phyloP scores from a whole-genome alignment of 2,888 invertebrate species.

The Lottia scabra region DNA sequence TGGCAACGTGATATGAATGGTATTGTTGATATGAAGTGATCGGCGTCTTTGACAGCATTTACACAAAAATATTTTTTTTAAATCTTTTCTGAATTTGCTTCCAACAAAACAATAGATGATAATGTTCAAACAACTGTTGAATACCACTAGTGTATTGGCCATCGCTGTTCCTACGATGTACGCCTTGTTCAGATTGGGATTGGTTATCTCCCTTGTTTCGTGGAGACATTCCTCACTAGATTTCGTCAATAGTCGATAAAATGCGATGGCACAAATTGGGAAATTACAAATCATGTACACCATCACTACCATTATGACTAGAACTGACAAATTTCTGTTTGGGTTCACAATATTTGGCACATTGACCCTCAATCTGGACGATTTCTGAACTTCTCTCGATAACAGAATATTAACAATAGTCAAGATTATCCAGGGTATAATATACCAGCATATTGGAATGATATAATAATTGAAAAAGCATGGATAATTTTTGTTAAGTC shows the following conservation, averaged over 20 bases:
- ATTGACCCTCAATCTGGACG: conserved; percentile 39
- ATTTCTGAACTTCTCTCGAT: conserved; percentile 33
- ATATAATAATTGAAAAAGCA: conserved; percentile 40
- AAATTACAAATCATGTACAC: conserved; percentile 44
- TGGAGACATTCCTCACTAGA: conserved; percentile 32
- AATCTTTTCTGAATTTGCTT: conserved; percentile 38
- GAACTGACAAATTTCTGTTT: conserved; percentile 39
- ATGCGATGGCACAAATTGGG: conserved; percentile 39
- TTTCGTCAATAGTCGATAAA: conserved; percentile 38
- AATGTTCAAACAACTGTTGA: conserved; percentile 46
- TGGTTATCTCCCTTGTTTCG: conserved; percentile 27
- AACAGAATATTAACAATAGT: conserved; percentile 37
- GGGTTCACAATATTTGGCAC: conserved; percentile 31
- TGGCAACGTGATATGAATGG: conserved; percentile 10
- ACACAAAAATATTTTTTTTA: conserved; percentile 32
- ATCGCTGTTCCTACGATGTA: conserved; percentile 31
- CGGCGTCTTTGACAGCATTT: conserved; percentile 16
- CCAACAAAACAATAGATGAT: conserved; percentile 46
- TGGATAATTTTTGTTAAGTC: conserved; percentile 32
- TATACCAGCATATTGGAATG: conserved; percentile 45
- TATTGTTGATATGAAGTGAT: conserved; percentile 8
- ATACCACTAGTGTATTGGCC: conserved; percentile 41
- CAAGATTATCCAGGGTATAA: conserved; percentile 38
- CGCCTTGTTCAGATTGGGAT: conserved; percentile 22
- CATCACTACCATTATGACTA: conserved; percentile 41